Evolutionary conservation across 2,113 vertebrate genomes (phyloP), one percentile per base, ranked within the genome.

Genomic region (Gadus macrocephalus): DNA sequence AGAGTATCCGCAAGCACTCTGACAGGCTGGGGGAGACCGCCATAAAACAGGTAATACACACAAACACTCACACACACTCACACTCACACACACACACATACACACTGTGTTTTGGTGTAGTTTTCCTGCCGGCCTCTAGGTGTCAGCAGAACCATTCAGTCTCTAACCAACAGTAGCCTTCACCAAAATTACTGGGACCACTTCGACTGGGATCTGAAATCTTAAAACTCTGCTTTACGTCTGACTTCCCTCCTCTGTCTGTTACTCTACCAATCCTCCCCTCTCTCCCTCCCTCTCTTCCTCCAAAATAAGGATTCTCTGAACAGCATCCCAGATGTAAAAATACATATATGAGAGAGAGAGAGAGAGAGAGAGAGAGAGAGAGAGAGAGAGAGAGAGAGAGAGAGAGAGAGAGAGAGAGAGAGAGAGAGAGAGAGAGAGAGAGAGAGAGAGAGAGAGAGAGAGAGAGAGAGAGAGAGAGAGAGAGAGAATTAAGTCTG

Each of bases 1-100:
- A 99, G 90, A 98, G 96, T 78, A 97, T 99, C 88, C 94, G 97
- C 27, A 99, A 97, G 73, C 97, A 99, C 90, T 98, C 97, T 0
- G 95, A 98, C 85, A 96, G 93, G 89, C 98, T 99, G 0, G 97
- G 97, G 5, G 95, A 98, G 93, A 93, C 93, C 0, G 96, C 97
- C n/a, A 96, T 99, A 91, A 96, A 93, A 15, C 96, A 98, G 95
- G 96, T 98, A 87, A n/a, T 16, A 59, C 56, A 59, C 16, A 17
- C 56, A 62, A 15, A 49, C 42, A 67, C 66, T 27, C 66, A 67
- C 49, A 55, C 42, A 55, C 27, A 55, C 42, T 11, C 42, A 49
- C 19, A 17, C 58, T 19, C 6, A 7, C 11, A 7, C 19, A 55
- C 27, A 55, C 42, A 49, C 42, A 49, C 19, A 16, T 17, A 60